Evolutionary conservation across 2,113 vertebrate genomes (phyloP).

Genomic region (Cyprinodon tularosa): DNA sequence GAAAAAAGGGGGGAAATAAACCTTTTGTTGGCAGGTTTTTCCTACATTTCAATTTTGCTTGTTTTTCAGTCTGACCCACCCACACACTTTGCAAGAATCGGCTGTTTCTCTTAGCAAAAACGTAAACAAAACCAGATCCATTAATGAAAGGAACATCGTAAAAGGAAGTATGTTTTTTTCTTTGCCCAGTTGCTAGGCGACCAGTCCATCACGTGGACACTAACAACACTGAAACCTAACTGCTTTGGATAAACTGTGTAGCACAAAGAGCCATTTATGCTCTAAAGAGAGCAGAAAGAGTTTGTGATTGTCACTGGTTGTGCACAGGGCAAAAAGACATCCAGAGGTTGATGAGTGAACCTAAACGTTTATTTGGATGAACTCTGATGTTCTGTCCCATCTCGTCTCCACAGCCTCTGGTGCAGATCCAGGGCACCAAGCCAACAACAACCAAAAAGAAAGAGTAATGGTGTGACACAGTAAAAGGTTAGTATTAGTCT

Average conservation of each 20-base stretch:
- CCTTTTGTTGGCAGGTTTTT: slow-evolving; percentile 26
- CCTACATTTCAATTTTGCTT: slow-evolving; percentile 24
- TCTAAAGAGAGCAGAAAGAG: slow-evolving; percentile 47
- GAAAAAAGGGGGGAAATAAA: slow-evolving; percentile 19
- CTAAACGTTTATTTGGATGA: slow-evolving; percentile 25
- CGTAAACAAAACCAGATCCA: slow-evolving; percentile 45
- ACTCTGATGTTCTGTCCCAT: slow-evolving; percentile 23
- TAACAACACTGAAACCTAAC: slow-evolving; percentile 3
- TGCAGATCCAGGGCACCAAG: slow-evolving; percentile 20
- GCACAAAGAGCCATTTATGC: slow-evolving; percentile 39
- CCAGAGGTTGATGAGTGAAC: slow-evolving; percentile 20
- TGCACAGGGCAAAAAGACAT: slow-evolving; percentile 28
- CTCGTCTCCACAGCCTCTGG: slow-evolving; percentile 24
- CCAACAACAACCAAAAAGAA: slow-evolving; percentile 54
- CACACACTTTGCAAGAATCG: slow-evolving; percentile 10
- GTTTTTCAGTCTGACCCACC: slow-evolving; percentile 13
- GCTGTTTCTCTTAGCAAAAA: slow-evolving; percentile 8
- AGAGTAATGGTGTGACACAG: slow-evolving; percentile 21
- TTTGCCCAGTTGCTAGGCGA: background rate
- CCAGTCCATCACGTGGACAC: slow-evolving; percentile 20
- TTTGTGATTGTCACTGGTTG: slow-evolving; percentile 66
- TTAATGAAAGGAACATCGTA: slow-evolving; percentile 2
- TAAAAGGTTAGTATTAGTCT: slow-evolving; percentile 29
- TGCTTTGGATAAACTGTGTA: slow-evolving; percentile 29
- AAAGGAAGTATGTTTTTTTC: slow-evolving; percentile 12